A percentile compares a stretch with the other conserved stretches of the same genome.
Evolutionary conservation across 2,888 invertebrate genomes (phyloP).

Genomic region (Thera obeliscata): DNA sequence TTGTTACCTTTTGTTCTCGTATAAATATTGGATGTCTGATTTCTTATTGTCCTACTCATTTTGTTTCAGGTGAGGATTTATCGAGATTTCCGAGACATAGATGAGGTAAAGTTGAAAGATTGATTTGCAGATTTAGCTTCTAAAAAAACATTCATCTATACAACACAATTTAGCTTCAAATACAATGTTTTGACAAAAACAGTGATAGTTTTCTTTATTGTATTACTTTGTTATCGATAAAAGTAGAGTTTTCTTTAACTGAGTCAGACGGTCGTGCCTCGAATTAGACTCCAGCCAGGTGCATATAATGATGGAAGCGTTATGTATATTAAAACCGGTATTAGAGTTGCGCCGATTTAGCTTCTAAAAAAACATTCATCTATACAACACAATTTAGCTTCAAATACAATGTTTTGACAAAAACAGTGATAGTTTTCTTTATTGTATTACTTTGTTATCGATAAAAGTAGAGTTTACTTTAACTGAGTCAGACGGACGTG

Average conservation of each 20-base stretch:
- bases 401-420: no score
- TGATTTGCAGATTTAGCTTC: background rate
- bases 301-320: constrained; percentile 7
- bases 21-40: constrained; percentile 29
- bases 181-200: no score
- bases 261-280: background rate
- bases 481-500: background rate
- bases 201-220: no score
- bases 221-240: no score
- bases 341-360: constrained; percentile 2
- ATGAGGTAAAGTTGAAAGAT: background rate
- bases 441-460: no score
- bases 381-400: no score
- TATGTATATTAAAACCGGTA: constrained; percentile 9
- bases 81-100: constrained; percentile 18
- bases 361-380: no score
- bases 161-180: no score
- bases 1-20: constrained; percentile 27
- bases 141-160: no score
- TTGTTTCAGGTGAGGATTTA: constrained; percentile 53
- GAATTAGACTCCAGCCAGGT: constrained; percentile 3
- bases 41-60: constrained; percentile 36
- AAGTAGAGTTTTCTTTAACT: background rate
- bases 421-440: no score
- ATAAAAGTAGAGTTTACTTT: background rate